These are phyloP conservation scores for Cosmopolites sordidus DNA, from an alignment of 2,888 invertebrate species.

Conservation along the genomic window DNA sequence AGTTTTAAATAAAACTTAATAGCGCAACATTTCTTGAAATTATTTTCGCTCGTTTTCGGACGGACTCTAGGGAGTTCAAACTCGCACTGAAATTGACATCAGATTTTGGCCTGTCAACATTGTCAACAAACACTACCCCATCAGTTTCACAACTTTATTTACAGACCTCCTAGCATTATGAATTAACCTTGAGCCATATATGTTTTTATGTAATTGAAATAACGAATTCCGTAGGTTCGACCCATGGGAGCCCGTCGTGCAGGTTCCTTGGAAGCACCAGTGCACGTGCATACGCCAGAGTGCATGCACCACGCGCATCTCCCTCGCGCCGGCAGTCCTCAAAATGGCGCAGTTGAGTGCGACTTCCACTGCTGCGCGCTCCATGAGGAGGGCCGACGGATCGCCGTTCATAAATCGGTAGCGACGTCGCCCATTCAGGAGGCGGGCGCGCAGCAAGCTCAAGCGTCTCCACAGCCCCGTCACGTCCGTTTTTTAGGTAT, in stretches of 20 bases:
- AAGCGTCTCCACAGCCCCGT: conserved; percentile 52
- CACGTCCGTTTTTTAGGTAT: conserved; percentile 72
- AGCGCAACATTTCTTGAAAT: too few species aligned
- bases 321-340: conserved; percentile 62
- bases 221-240: conserved; percentile 21
- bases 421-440: conserved; percentile 86
- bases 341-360: conserved; percentile 67
- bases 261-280: conserved; percentile 64
- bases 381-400: conserved; percentile 88
- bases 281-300: conserved; percentile 80
- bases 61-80: too few species aligned
- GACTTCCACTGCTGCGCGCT: conserved; percentile 94
- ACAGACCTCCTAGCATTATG: too few species aligned
- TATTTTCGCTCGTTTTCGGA: too few species aligned
- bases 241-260: conserved; percentile 23
- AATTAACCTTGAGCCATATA: too few species aligned
- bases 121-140: too few species aligned
- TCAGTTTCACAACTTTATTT: too few species aligned
- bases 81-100: too few species aligned
- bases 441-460: conserved; percentile 39
- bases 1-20: too few species aligned
- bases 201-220: too few species aligned
- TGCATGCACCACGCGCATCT: conserved; percentile 68
- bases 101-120: too few species aligned
- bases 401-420: conserved; percentile 87